phyloP scores from a whole-genome alignment of 2,797 vertebrate species.

The Tiaroga cobitis region DNA sequence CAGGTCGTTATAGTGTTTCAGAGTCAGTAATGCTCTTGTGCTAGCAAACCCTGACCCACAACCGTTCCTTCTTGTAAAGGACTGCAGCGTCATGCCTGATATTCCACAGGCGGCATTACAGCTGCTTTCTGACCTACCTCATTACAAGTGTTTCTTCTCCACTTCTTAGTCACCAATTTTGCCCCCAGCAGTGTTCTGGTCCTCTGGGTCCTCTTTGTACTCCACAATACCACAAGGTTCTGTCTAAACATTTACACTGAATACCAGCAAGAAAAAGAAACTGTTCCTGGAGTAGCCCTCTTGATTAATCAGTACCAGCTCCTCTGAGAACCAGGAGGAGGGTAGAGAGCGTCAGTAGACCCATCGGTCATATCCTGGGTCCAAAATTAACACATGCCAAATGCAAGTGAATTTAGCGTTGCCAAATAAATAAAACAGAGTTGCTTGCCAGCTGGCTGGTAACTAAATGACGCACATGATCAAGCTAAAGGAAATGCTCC shows the following conservation, averaged over 20 bases:
- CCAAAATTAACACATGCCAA: constrained; percentile 13
- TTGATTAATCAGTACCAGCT: constrained; percentile 60
- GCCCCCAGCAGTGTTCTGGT: neutral
- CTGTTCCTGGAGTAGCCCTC: constrained; percentile 49
- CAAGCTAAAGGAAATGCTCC: constrained; percentile 13
- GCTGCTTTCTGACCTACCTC: neutral
- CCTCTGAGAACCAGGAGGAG: constrained; percentile 14
- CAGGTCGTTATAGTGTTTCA: neutral
- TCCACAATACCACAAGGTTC: constrained; percentile 51
- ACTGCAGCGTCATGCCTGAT: neutral
- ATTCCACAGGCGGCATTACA: neutral
- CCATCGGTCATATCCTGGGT: neutral
- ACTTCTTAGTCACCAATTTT: neutral
- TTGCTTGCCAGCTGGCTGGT: neutral
- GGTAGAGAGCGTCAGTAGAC: neutral
- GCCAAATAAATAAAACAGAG: constrained; percentile 10
- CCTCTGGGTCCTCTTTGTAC: constrained; percentile 39
- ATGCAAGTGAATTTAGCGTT: constrained; percentile 18
- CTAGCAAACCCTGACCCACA: constrained; percentile 1
- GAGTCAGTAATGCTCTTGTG: neutral
- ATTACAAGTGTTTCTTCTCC: constrained; percentile 17
- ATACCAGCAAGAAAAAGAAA: constrained; percentile 42
- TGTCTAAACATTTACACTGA: constrained; percentile 63
- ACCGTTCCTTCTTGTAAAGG: neutral
- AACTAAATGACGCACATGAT: neutral